Evolutionary conservation across 2,797 vertebrate genomes (phyloP), one percentile per base, ranked within the genome.

Genomic region (Toxotes lorentzi): DNA sequence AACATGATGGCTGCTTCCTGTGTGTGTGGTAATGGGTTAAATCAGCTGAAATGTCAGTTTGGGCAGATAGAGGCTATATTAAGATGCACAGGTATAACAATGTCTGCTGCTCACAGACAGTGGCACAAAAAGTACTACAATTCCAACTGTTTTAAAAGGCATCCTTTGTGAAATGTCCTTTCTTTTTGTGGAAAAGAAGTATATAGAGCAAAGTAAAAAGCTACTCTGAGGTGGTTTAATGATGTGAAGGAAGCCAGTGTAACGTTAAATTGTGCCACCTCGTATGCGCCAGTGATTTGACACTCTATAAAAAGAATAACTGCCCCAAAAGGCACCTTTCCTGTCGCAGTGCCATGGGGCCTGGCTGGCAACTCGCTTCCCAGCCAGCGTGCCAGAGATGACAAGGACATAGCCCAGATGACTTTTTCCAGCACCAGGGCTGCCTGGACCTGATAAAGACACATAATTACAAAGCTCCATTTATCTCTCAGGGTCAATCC

Each of bases 361-460:
- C 79, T 72, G 41, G 40, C 70, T 84, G 87, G 85, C 83, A 83
- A 60, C 12, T 40, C 51, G 51, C 73, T 86, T 76, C 67, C 73
- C 81, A 59, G 67, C 84, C 74, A 50, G 38, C 4, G 38, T 78
- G 83, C 88, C 88, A 73, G 74, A 78, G 69, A 87, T 87, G 92
- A 94, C 94, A 94, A 94, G 93, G 92, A 94, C 92, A 91, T 75
- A 84, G 85, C 76, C 60, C 70, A 78, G 84, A 91, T 89, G 88
- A 90, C 87, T 86, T 76, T 86, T 66, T 87, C 83, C 73, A 86
- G 81, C 78, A 73, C 74, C 60, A 50, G 62, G 84, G 76, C 92
- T 94, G 94, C 85, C 70, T 86, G 69, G 64, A 75, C 83, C 93
- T 90, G 94, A 95, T 95, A 95, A 94, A 95, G 92, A 94, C 92